Evolutionary conservation across 1,140 invertebrate species (phyloP), one percentile per base, ranked within the genome.

Genomic region (Procambarus clarkii): DNA sequence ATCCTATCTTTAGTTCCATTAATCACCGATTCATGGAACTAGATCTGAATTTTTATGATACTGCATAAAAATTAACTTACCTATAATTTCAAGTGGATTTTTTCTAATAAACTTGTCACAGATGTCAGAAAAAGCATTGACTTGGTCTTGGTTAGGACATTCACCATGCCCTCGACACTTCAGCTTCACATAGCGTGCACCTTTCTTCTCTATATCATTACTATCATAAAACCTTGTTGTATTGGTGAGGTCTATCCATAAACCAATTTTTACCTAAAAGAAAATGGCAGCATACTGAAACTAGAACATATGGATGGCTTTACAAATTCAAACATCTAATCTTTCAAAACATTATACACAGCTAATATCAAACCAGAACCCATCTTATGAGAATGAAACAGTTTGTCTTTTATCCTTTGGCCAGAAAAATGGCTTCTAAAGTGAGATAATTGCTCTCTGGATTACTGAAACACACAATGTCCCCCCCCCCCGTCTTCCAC

Each of bases 191-290:
- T 99, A 99, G 94, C 95, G 96, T 94, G 97, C 97, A 15, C 95
- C 96, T 77, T 96, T 95, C 24, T 96, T 94, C 93, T 98, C 97
- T 11, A 99, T 95, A 85, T 97, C 96, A 34, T 95, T 94, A 91
- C 96, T 97, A 92, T 98, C 95, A 94, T 99, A 99, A 95, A 99
- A 99, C 86, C 99, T 95, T 88, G 95, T 96, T 5, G 99, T 99
- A 94, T 99, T 99, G 5, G 99, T 99, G 78, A 99, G 95, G 95
- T 99, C 98, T 91, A 99, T 97, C 97, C 99, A 98, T 24, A 99
- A 94, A 1, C 99, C 98, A 80, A 99, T 95, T 94, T 98, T 98
- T 15, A 96, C 94, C 95, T 97, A 96, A 98, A 46, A 50, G 24
- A 4, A 9, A 74, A 34, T 34, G 34, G 34, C 34, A 34, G 34